Evolutionary conservation across 2,797 vertebrate genomes (phyloP).

Genomic region (Leucoraja ocellata): DNA sequence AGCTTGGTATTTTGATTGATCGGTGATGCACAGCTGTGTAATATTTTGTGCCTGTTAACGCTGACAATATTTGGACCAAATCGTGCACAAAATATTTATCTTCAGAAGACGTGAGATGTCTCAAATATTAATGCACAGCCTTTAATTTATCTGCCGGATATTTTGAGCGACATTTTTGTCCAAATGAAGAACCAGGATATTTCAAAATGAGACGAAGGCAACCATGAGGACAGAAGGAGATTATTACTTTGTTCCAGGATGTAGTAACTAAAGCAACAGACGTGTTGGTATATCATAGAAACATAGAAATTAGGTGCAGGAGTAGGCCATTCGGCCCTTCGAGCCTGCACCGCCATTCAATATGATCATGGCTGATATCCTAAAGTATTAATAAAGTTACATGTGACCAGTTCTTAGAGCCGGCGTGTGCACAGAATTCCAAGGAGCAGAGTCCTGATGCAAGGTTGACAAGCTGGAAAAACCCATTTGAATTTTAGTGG

Average conservation of each 20-base stretch:
- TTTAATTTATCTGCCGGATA: background rate
- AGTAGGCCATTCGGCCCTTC: too few relatives aligned
- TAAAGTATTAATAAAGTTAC: slow-evolving; percentile 1
- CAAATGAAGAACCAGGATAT: background rate
- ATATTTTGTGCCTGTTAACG: background rate
- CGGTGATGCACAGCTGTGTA: background rate
- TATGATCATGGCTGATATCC: background rate
- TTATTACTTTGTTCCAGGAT: background rate
- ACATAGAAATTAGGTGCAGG: too few relatives aligned
- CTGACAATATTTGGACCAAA: background rate
- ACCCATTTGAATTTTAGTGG: background rate
- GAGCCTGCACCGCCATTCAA: too few relatives aligned
- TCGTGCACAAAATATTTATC: background rate
- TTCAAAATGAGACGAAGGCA: background rate
- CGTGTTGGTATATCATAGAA: background rate
- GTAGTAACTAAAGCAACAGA: background rate
- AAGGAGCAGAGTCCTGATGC: background rate
- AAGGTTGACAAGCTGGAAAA: slow-evolving; percentile 15
- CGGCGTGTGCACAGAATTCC: background rate
- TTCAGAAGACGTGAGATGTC: background rate
- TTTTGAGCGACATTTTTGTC: background rate
- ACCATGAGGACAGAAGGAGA: background rate
- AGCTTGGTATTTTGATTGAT: background rate
- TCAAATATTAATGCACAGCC: background rate
- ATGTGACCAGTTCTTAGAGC: background rate